phyloP scores from a whole-genome alignment of 2,797 vertebrate genomes.

The Rhodeus uyekii region DNA sequence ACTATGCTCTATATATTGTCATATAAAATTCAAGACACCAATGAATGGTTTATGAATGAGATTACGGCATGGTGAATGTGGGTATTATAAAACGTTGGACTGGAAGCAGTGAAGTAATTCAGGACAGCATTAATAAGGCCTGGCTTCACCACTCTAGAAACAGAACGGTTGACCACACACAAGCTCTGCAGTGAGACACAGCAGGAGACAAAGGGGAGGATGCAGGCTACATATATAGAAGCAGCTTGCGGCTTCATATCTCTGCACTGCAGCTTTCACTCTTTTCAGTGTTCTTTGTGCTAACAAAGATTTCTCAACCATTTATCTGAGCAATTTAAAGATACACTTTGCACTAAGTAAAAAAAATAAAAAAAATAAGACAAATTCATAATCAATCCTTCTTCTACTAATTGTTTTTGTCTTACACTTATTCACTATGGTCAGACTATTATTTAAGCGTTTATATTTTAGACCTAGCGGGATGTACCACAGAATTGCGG shows the following conservation, averaged over 20 bases:
- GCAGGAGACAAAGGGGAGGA: background rate
- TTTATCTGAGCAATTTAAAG: background rate
- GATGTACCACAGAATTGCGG: too few relatives aligned
- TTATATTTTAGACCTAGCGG: too few relatives aligned
- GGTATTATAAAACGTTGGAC: conserved; percentile 8
- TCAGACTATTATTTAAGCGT: too few relatives aligned
- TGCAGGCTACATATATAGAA: conserved; percentile 17
- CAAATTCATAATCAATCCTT: background rate
- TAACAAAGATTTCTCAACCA: background rate
- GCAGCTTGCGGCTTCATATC: background rate
- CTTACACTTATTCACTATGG: background rate
- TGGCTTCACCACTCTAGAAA: background rate
- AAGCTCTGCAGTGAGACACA: background rate
- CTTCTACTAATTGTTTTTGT: background rate
- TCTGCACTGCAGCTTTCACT: conserved; percentile 4
- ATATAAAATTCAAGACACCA: background rate
- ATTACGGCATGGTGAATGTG: background rate
- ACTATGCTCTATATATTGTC: background rate
- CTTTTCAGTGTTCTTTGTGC: background rate
- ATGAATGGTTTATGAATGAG: background rate
- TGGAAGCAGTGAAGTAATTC: conserved; percentile 18
- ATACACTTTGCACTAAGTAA: background rate
- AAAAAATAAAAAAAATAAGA: too few relatives aligned
- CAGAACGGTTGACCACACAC: conserved; percentile 20
- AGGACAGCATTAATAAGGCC: conserved; percentile 5